A percentile compares a stretch with the other conserved stretches of the same genome.
phyloP scores from a whole-genome alignment of 2,113 vertebrate genomes.

The Phasianus colchicus region DNA sequence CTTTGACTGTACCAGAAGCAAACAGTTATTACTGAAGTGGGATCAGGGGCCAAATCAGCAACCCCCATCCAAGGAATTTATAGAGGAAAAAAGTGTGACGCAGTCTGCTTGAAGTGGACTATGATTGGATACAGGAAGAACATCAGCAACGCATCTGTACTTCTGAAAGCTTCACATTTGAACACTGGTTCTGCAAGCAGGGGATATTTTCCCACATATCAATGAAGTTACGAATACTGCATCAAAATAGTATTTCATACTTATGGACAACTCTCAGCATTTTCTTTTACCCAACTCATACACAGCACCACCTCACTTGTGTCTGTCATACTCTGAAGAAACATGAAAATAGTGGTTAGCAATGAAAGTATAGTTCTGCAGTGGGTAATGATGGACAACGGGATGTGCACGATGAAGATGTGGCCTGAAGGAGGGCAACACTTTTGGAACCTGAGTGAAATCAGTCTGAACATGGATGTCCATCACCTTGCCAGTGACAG shows the following conservation, averaged over 20 bases:
- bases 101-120: background rate
- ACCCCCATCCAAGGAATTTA: background rate
- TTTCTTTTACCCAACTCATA: background rate
- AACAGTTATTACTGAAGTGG: background rate
- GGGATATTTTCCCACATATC: background rate
- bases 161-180: background rate
- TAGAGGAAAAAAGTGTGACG: background rate
- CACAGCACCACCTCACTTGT: background rate
- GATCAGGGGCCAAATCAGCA: background rate
- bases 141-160: accelerated
- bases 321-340: background rate
- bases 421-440: accelerated
- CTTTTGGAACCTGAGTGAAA: background rate
- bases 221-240: background rate
- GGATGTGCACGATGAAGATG: background rate
- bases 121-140: background rate
- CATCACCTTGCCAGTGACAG: background rate
- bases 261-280: background rate
- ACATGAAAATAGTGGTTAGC: background rate
- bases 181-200: background rate
- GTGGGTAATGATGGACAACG: accelerated
- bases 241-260: background rate
- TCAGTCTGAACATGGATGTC: background rate
- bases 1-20: background rate
- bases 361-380: background rate